A percentile compares a stretch with the other conserved stretches of the same genome.
phyloP scores from a whole-genome alignment of 2,113 vertebrate genomes.

The Ictalurus punctatus region DNA sequence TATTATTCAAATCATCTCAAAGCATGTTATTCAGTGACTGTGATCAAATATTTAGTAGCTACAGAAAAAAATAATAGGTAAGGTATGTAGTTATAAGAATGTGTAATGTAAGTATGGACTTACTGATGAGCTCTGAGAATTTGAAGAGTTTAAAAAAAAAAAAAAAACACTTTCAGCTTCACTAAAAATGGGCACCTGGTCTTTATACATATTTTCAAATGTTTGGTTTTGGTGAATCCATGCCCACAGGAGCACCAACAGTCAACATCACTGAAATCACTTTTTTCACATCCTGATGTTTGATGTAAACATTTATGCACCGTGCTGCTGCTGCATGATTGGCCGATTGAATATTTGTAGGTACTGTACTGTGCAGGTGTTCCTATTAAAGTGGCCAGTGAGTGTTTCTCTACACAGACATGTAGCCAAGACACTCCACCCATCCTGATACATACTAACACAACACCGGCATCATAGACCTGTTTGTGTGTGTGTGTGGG shows the following conservation, averaged over 20 bases:
- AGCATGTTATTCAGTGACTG: not conserved
- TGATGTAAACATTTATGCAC: not conserved
- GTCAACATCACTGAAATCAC: not conserved
- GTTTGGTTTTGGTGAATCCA: not conserved
- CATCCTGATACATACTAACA: constrained; percentile 27
- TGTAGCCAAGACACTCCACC: constrained; percentile 3
- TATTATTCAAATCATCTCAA: not conserved
- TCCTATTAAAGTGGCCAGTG: not conserved
- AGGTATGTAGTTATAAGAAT: not conserved
- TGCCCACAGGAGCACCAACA: not conserved
- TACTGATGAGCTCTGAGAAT: not conserved
- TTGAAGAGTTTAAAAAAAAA: not conserved
- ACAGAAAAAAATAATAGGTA: not conserved
- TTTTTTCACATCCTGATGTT: not conserved
- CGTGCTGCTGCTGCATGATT: not conserved
- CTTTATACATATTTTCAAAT: not conserved
- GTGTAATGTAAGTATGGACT: not conserved
- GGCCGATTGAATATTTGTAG: not conserved
- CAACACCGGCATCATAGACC: not conserved
- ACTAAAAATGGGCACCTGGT: not conserved
- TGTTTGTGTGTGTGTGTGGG: not conserved
- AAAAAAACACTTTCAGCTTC: not conserved
- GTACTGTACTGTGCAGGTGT: not conserved
- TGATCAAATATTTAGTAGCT: not conserved
- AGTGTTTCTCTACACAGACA: not conserved